Conservation (phyloP, 1,140 invertebrate genomes). For the Linepithema humile region DNA sequence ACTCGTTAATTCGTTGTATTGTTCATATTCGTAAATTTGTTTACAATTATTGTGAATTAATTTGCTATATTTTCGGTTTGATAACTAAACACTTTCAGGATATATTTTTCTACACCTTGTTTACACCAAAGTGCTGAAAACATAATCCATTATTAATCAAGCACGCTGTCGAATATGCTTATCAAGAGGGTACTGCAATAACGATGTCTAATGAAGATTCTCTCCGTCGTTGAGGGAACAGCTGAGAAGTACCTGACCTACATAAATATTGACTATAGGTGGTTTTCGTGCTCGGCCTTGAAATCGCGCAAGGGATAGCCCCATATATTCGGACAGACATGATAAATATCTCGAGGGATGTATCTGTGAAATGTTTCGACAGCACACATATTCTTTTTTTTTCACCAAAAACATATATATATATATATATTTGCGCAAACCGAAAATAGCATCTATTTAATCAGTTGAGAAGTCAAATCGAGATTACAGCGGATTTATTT, state of each 20-base stretch:
- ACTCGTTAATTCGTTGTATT: background rate
- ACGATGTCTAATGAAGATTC: constrained; percentile 34
- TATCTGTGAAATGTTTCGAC: background rate
- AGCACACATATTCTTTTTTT: no score
- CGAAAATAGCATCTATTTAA: constrained; percentile 4
- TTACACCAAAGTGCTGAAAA: background rate
- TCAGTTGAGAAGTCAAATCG: background rate
- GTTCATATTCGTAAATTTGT: no score
- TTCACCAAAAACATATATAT: no score
- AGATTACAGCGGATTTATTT: background rate
- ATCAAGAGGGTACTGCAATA: constrained; percentile 28
- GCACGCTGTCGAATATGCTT: constrained; percentile 27
- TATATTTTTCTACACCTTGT: background rate
- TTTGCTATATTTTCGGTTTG: background rate
- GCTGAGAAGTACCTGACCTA: constrained; percentile 28
- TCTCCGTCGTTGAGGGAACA: background rate
- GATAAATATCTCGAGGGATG: background rate
- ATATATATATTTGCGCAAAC: background rate
- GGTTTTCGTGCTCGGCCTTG: constrained; percentile 7
- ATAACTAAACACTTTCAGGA: background rate
- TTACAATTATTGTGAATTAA: background rate
- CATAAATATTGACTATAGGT: constrained; percentile 41
- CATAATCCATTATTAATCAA: constrained; percentile 15
- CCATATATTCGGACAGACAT: constrained; percentile 1
- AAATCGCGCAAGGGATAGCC: constrained; percentile 33